Percentiles rank a stretch among this genome's conserved stretches.
These are phyloP conservation scores for Drosophila formosana DNA, from an alignment of 2,888 invertebrate species.

Conservation along the genomic window DNA sequence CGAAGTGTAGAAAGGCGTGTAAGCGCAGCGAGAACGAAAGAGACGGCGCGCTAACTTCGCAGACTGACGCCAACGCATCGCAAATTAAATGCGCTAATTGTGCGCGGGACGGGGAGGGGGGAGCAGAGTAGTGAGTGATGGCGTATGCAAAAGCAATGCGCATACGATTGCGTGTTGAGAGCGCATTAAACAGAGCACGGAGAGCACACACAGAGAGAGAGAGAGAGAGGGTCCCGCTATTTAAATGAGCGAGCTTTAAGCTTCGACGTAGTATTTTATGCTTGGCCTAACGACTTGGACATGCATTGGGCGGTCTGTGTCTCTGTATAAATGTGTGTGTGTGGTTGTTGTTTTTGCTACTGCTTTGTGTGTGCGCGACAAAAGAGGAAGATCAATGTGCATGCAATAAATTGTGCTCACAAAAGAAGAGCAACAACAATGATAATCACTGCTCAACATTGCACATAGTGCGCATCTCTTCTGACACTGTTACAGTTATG, in stretches of 20 bases:
- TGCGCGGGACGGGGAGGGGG: constrained; percentile 24
- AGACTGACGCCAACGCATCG: constrained; percentile 42
- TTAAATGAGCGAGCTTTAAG: constrained; percentile 66
- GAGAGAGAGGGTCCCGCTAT: constrained; percentile 59
- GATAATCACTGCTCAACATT: constrained; percentile 42
- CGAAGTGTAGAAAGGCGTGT: constrained; percentile 81
- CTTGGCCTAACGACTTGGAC: constrained; percentile 70
- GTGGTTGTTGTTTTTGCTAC: background rate
- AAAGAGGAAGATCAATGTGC: constrained; percentile 40
- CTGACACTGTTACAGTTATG: constrained; percentile 49
- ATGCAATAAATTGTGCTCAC: constrained; percentile 70
- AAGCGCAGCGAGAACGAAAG: background rate
- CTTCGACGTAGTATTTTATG: constrained; percentile 50
- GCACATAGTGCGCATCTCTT: background rate
- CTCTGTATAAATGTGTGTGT: background rate
- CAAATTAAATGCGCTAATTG: constrained; percentile 72
- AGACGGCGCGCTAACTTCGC: background rate
- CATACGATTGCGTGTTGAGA: constrained; percentile 59
- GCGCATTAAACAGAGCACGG: constrained; percentile 76
- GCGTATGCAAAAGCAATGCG: constrained; percentile 60
- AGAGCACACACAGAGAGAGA: constrained; percentile 1
- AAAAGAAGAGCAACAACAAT: constrained; percentile 63
- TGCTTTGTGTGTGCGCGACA: constrained; percentile 20
- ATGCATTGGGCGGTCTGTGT: constrained; percentile 70
- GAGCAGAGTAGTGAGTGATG: constrained; percentile 2